Conservation (phyloP, 2,797 vertebrate genomes). For the Pterois miles region DNA sequence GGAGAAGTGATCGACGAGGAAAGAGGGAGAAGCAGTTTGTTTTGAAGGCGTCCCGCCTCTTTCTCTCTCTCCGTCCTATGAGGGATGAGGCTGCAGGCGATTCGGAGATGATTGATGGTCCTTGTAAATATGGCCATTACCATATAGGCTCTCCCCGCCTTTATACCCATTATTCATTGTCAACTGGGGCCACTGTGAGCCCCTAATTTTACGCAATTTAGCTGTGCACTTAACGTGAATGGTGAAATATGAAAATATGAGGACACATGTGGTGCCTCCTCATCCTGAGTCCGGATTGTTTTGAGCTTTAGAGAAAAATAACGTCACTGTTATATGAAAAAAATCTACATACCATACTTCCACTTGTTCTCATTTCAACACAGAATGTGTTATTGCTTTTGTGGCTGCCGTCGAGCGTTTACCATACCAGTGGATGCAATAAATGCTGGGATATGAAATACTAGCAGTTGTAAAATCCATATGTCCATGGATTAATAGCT, state of each 20-base stretch:
- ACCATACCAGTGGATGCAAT: conserved; percentile 49
- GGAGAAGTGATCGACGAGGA: background rate
- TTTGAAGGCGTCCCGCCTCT: conserved; percentile 56
- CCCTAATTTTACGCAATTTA: conserved; percentile 77
- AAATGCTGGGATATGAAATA: conserved; percentile 73
- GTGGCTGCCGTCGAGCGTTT: conserved; percentile 45
- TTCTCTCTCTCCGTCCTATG: conserved; percentile 58
- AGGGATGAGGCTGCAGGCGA: conserved; percentile 60
- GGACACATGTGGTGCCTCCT: background rate
- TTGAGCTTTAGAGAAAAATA: background rate
- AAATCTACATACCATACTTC: conserved; percentile 28
- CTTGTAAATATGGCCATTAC: conserved; percentile 79
- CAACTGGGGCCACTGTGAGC: conserved; percentile 60
- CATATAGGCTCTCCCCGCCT: conserved; percentile 68
- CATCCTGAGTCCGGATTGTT: background rate
- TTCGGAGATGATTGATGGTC: conserved; percentile 79
- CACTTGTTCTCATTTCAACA: conserved; percentile 43
- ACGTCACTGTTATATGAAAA: conserved; percentile 1
- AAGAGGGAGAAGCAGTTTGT: conserved; percentile 48
- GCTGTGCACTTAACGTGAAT: conserved; percentile 56
- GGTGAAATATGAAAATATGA: conserved; percentile 46
- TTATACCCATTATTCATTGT: conserved; percentile 78
- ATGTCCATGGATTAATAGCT: conserved; percentile 73
- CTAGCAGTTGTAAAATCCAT: conserved; percentile 75
- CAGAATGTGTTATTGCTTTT: conserved; percentile 45